These are phyloP conservation scores for Cacajao melanocephalus DNA, from an alignment of 2,797 vertebrate species.

Conservation along the genomic window DNA sequence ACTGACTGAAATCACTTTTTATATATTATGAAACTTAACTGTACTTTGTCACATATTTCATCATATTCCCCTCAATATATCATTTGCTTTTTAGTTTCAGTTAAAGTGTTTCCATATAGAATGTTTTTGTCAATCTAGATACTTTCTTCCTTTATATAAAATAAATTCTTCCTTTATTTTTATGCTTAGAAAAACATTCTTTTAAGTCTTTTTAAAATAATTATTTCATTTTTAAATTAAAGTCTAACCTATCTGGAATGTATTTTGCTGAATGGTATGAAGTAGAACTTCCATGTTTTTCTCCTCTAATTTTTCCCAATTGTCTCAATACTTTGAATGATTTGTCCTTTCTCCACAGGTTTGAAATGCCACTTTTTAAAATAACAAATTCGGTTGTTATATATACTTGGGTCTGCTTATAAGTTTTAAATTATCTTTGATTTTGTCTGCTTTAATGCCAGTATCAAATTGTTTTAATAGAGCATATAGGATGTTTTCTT, in stretches of 20 bases:
- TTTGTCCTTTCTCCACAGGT: background rate
- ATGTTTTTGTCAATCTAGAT: background rate
- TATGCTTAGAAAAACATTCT: no score
- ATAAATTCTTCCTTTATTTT: background rate
- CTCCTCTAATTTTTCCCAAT: background rate
- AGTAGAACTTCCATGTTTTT: background rate
- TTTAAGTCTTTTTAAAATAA: background rate
- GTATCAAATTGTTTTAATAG: background rate
- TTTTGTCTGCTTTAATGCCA: background rate
- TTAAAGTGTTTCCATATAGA: background rate
- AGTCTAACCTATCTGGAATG: background rate
- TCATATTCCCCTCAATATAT: background rate
- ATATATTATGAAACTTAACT: background rate
- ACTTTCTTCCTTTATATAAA: background rate
- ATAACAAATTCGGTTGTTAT: background rate
- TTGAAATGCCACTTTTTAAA: constrained; percentile 3
- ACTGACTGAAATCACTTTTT: background rate
- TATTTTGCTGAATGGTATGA: constrained; percentile 21
- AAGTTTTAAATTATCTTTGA: constrained; percentile 12
- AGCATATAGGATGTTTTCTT: background rate
- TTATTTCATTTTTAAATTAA: constrained; percentile 42
- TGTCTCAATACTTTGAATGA: constrained; percentile 20
- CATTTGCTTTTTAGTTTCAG: constrained; percentile 40
- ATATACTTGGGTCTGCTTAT: background rate
- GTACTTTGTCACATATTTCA: background rate